Conservation (phyloP, 1,140 invertebrate species). For the Tetramorium simillimum region DNA sequence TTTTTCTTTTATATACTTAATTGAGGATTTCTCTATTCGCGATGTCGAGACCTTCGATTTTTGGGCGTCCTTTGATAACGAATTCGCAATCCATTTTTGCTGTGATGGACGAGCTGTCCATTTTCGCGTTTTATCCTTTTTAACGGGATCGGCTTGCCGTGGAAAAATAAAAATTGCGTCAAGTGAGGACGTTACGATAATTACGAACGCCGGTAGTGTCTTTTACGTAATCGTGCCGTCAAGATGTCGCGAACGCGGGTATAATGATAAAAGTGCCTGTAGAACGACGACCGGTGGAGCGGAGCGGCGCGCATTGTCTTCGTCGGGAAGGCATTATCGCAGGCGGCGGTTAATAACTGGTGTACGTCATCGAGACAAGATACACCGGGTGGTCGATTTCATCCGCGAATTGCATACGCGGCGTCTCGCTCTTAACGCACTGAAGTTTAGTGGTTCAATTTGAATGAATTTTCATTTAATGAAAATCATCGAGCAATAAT, state of each 20-base stretch:
- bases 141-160: constrained; percentile 10
- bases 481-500: background rate
- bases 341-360: constrained; percentile 34
- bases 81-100: constrained; percentile 8
- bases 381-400: constrained; percentile 4
- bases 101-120: background rate
- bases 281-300: constrained; percentile 27
- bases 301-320: constrained; percentile 37
- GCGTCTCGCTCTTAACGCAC: no score
- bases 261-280: constrained; percentile 36
- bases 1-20: background rate
- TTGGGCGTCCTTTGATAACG: background rate
- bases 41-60: background rate
- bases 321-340: constrained; percentile 16
- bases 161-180: constrained; percentile 32
- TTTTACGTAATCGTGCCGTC: constrained; percentile 45
- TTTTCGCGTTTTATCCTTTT: constrained; percentile 41
- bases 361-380: constrained; percentile 30
- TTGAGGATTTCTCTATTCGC: background rate
- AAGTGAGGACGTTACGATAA: constrained; percentile 16
- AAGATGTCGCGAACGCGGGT: constrained; percentile 17
- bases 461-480: no score
- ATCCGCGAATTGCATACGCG: background rate
- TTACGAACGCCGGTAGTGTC: background rate
- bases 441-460: background rate